These are phyloP conservation scores for Cistogaster globosa DNA, from an alignment of 2,888 invertebrate genomes.

Conservation along the genomic window DNA sequence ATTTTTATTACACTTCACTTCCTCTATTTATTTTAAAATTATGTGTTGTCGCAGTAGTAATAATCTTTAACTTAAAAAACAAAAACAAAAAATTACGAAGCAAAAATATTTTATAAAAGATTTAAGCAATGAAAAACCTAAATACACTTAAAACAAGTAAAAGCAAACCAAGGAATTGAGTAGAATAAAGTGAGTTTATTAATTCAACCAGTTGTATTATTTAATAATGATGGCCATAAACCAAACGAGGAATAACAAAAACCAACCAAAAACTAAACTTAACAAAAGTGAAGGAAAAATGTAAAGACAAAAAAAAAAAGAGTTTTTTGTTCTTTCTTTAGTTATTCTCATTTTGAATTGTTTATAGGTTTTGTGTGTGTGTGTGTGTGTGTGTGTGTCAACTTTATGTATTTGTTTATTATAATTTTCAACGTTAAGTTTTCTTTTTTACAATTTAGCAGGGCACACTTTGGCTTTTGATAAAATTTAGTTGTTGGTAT, in stretches of 20 bases:
- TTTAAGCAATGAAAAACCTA: constrained; percentile 3
- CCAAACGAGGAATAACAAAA: constrained; percentile 36
- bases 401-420: constrained; percentile 21
- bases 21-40: constrained; percentile 68
- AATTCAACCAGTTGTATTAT: constrained; percentile 44
- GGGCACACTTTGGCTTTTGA: constrained; percentile 15
- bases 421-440: constrained; percentile 18
- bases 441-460: constrained; percentile 10
- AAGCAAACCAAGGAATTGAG: constrained; percentile 24
- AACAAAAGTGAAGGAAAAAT: not conserved
- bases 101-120: not conserved
- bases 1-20: constrained; percentile 69
- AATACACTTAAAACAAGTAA: constrained; percentile 4
- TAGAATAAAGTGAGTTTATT: constrained; percentile 36
- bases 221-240: constrained; percentile 60
- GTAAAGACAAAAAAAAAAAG: not conserved
- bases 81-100: constrained; percentile 22
- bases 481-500: no score
- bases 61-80: constrained; percentile 58
- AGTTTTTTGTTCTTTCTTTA: not conserved
- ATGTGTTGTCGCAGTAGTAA: constrained; percentile 71
- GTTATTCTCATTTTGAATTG: constrained; percentile 14
- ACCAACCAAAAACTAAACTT: constrained; percentile 4
- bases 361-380: not conserved
- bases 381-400: constrained; percentile 1